phyloP scores from a whole-genome alignment of 2,113 vertebrate genomes.

The Hucho hucho region DNA sequence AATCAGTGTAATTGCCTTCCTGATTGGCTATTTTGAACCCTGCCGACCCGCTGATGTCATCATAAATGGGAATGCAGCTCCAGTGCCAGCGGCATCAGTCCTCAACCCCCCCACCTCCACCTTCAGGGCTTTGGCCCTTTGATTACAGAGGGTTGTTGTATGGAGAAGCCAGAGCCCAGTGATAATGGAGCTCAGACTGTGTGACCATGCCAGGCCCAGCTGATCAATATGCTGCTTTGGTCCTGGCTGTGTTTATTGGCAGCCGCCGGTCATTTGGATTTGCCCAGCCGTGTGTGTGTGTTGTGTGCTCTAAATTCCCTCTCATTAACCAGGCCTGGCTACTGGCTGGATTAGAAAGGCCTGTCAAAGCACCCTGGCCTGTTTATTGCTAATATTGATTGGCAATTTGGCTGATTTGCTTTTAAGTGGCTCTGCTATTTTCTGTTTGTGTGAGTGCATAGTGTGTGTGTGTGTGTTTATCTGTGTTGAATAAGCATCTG shows the following conservation, averaged over 20 bases:
- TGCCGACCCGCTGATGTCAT: background rate
- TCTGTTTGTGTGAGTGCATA: slow-evolving; percentile 3
- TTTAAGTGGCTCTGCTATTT: slow-evolving; percentile 11
- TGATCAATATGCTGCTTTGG: slow-evolving; percentile 43
- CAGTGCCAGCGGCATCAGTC: background rate
- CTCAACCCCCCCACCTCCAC: background rate
- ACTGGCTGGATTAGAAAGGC: slow-evolving; percentile 31
- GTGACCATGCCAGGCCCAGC: slow-evolving; percentile 14
- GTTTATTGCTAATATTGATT: slow-evolving; percentile 55
- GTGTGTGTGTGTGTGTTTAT: slow-evolving; percentile 4
- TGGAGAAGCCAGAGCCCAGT: slow-evolving; percentile 8
- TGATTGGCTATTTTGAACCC: background rate
- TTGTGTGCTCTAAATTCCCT: slow-evolving; percentile 35
- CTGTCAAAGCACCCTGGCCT: slow-evolving; percentile 27
- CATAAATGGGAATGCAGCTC: background rate
- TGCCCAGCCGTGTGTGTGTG: slow-evolving; percentile 33
- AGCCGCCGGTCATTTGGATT: slow-evolving; percentile 20
- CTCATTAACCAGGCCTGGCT: slow-evolving; percentile 53
- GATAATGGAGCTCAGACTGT: slow-evolving; percentile 5
- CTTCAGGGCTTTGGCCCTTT: background rate
- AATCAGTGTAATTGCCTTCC: background rate
- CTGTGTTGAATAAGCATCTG: background rate
- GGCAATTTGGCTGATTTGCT: slow-evolving; percentile 23
- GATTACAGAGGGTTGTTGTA: background rate
- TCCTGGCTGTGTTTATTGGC: slow-evolving; percentile 33